phyloP scores from a whole-genome alignment of 2,888 invertebrate genomes.

The Orthonychiurus folsomi region DNA sequence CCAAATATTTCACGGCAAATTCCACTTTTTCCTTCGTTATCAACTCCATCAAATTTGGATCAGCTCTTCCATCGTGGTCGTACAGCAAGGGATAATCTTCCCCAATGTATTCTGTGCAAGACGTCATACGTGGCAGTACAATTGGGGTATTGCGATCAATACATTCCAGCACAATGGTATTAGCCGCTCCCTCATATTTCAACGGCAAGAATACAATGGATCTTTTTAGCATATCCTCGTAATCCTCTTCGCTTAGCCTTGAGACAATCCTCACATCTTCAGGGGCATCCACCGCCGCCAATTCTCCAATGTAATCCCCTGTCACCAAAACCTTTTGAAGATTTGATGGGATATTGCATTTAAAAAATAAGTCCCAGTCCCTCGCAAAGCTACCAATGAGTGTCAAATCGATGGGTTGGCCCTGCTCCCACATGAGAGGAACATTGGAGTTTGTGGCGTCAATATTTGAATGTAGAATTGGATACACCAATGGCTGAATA shows the following conservation, averaged over 20 bases:
- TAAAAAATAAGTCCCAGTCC: constrained; percentile 25
- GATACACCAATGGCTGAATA: not conserved
- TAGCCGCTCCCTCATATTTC: constrained; percentile 28
- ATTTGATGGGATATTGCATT: constrained; percentile 9
- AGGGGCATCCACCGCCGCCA: not conserved
- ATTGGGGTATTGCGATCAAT: constrained; percentile 25
- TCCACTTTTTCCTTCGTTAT: constrained; percentile 20
- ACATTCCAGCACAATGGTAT: constrained; percentile 25
- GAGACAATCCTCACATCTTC: not conserved
- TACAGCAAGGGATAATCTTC: constrained; percentile 23
- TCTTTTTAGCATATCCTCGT: constrained; percentile 17
- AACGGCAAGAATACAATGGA: constrained; percentile 22
- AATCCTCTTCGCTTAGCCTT: constrained; percentile 18
- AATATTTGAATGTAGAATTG: not conserved
- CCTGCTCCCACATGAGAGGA: not conserved
- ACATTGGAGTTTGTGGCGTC: not conserved
- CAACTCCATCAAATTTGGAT: constrained; percentile 9
- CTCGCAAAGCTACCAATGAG: constrained; percentile 26
- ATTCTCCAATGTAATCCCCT: constrained; percentile 16
- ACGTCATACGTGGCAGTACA: constrained; percentile 14
- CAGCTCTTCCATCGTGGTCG: constrained; percentile 7
- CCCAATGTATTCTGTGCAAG: constrained; percentile 24
- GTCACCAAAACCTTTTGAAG: constrained; percentile 22
- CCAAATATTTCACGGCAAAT: constrained; percentile 19
- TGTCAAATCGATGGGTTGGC: constrained; percentile 12